Base-by-base conservation (phyloP, 2,113 vertebrate genomes). In the Thalassoma bifasciatum region DNA sequence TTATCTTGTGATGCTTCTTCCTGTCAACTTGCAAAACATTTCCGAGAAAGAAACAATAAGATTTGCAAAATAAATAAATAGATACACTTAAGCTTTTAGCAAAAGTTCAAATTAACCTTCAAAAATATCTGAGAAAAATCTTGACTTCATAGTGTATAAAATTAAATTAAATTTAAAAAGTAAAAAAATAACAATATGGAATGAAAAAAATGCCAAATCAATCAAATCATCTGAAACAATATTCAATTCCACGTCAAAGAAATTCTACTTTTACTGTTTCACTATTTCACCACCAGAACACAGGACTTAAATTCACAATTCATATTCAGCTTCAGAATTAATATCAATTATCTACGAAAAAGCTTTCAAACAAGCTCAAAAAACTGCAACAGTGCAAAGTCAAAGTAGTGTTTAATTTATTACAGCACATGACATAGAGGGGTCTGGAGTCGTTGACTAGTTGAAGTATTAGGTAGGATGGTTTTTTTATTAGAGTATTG, bases 181-280 rank as follows among this genome's bases (percentile, higher is more conserved):
- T 22, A 14, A 30, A 21, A 9, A 0, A 19, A 2, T 1, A 46
- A 68, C 57, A 49, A 57, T 56, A 60, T 5, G 42, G 13, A 77
- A 74, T 81, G 58, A 44, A 83, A 88, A 84, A 1, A 58, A 72
- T 62, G 79, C 78, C 72, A 51, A 72, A 84, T 73, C 21, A 73
- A 79, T 81, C 10, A 74, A 50, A 66, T 23, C 69, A 38, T n/a
- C 11, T 66, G 10, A 74, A 62, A 8, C 75, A 77, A 12, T 36
- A 10, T 50, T 58, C 66, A 37, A 58, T 73, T 68, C 61, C 56
- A 74, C 46, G 59, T 2, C 66, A 56, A 68, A 69, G 17, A 70
- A 40, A 17, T 42, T 8, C 5, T 59, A 8, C n/a, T 62, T 10
- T 0, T 19, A 50, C 36, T 52, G 46, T 19, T 19, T 59, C 19